These are phyloP conservation scores for Tanytarsus gracilentus DNA, from an alignment of 2,888 invertebrate genomes.

Conservation along the genomic window DNA sequence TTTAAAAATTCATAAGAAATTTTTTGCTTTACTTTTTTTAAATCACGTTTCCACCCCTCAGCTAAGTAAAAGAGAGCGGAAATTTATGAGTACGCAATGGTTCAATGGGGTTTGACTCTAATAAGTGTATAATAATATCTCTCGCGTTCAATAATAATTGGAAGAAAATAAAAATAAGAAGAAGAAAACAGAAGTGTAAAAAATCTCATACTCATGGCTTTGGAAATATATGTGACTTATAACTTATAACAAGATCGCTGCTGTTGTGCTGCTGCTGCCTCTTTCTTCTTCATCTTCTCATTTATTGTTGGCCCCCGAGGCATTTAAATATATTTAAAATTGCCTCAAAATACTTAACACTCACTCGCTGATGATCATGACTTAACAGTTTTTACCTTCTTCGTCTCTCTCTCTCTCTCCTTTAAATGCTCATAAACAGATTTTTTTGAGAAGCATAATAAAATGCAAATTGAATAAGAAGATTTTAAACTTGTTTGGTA, in stretches of 20 bases:
- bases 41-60: neutral
- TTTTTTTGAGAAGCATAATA: slow-evolving; percentile 2
- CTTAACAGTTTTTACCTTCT: slow-evolving; percentile 2
- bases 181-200: neutral
- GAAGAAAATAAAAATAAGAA: neutral
- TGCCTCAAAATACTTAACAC: slow-evolving; percentile 8
- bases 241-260: neutral
- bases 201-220: neutral
- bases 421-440: neutral
- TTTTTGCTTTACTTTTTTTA: too few relatives aligned
- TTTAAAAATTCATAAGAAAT: too few relatives aligned
- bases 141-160: too few relatives aligned
- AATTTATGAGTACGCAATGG: slow-evolving; percentile 1
- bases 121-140: too few relatives aligned
- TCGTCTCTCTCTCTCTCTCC: neutral
- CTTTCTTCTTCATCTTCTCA: neutral
- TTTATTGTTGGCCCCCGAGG: neutral
- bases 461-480: slow-evolving; percentile 8
- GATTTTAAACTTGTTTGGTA: neutral
- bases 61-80: neutral
- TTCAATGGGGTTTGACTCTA: too few relatives aligned
- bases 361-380: slow-evolving; percentile 10
- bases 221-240: neutral
- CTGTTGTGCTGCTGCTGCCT: too few relatives aligned
- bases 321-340: slow-evolving; percentile 6